Evolutionary conservation across 2,113 vertebrate genomes (phyloP).

Genomic region (Eulemur macaco): DNA sequence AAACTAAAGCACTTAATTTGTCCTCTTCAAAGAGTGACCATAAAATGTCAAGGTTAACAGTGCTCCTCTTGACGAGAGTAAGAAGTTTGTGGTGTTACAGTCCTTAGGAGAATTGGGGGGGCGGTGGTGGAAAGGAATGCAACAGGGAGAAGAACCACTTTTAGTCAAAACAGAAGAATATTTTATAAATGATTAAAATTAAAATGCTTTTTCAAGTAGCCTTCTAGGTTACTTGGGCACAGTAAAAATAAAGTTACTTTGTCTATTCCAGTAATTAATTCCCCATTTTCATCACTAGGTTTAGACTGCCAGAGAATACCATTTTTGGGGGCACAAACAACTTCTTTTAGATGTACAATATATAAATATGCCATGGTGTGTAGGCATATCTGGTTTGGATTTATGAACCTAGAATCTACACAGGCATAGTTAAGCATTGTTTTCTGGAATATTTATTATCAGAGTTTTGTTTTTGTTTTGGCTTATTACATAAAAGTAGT

Average conservation of each 20-base stretch:
- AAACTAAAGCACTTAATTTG: slow-evolving; percentile 4
- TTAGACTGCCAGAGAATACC: slow-evolving; percentile 17
- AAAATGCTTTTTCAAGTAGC: not conserved
- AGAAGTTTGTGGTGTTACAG: slow-evolving; percentile 35
- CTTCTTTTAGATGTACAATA: not conserved
- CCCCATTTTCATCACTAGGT: not conserved
- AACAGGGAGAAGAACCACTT: not conserved
- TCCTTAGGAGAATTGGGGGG: not conserved
- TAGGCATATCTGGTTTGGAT: not conserved
- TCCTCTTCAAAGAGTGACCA: slow-evolving; percentile 1
- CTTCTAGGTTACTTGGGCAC: not conserved
- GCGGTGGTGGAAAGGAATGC: not conserved
- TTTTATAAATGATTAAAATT: slow-evolving; percentile 46
- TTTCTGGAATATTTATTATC: slow-evolving; percentile 14
- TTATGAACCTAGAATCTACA: slow-evolving; percentile 23
- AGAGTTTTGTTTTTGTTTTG: slow-evolving; percentile 32
- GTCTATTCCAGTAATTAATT: not conserved
- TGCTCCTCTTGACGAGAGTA: not conserved
- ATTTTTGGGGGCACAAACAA: not conserved
- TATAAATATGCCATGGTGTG: not conserved
- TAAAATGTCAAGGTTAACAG: slow-evolving; percentile 42
- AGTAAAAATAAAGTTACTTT: slow-evolving; percentile 41
- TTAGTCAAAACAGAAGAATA: not conserved
- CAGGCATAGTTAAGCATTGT: not conserved
- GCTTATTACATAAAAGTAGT: not conserved